Conservation (phyloP, 2,113 vertebrate genomes). For the Podiceps cristatus region DNA sequence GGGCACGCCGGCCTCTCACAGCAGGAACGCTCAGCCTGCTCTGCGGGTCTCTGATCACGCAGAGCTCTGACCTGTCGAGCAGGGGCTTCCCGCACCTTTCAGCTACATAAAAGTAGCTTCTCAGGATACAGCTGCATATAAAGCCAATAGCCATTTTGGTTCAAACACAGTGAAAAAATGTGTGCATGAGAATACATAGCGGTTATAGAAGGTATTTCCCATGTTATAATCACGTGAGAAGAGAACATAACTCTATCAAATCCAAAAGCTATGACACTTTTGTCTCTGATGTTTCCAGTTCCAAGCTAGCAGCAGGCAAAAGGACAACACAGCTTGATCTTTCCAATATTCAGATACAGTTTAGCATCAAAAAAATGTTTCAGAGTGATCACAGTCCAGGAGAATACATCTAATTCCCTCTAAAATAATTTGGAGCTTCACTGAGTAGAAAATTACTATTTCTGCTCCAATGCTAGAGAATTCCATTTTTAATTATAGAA, state of each 20-base stretch:
- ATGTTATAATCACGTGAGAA: not conserved
- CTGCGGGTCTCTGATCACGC: not conserved
- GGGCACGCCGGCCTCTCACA: accelerated
- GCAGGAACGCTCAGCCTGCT: not conserved
- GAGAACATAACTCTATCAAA: not conserved
- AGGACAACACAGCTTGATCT: not conserved
- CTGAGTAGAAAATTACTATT: slow-evolving; percentile 71
- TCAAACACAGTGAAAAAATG: not conserved
- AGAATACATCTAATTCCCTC: slow-evolving; percentile 52
- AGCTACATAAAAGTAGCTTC: not conserved
- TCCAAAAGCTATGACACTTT: not conserved
- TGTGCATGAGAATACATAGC: not conserved
- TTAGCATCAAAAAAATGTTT: slow-evolving; percentile 41
- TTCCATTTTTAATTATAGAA: slow-evolving; percentile 66
- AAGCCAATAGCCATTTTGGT: not conserved
- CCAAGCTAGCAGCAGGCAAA: not conserved
- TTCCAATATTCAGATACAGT: not conserved
- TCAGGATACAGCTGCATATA: not conserved
- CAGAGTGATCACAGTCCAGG: slow-evolving; percentile 20
- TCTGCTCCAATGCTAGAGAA: slow-evolving; percentile 63
- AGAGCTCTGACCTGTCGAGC: not conserved
- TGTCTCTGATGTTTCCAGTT: not conserved
- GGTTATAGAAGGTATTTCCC: not conserved
- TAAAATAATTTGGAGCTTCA: slow-evolving; percentile 72
- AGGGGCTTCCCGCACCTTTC: not conserved